Conservation (phyloP, 2,113 vertebrate genomes). For the Morone saxatilis region DNA sequence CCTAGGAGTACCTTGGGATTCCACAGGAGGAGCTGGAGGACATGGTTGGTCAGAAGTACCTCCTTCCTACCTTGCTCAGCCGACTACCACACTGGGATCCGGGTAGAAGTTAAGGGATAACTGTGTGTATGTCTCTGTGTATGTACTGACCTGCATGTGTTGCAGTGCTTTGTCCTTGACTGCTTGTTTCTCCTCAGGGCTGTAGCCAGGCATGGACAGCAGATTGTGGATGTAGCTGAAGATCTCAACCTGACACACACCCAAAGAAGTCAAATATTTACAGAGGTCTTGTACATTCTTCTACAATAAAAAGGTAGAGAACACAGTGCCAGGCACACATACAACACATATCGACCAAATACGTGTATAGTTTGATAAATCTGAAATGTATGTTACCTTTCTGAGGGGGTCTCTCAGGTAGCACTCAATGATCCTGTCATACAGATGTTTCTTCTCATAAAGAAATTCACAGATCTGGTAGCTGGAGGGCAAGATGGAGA, state of each 20-base stretch:
- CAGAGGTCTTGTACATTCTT: neutral
- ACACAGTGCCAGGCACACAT: neutral
- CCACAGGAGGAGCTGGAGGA: no score
- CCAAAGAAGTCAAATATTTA: neutral
- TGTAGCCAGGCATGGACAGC: slow-evolving; percentile 94
- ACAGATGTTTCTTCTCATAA: slow-evolving; percentile 93
- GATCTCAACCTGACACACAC: slow-evolving; percentile 88
- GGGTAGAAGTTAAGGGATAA: no score
- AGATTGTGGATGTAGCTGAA: slow-evolving; percentile 97
- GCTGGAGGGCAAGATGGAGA: slow-evolving; percentile 72
- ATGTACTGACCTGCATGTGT: slow-evolving; percentile 87
- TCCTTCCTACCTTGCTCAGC: no score
- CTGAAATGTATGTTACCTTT: slow-evolving; percentile 83
- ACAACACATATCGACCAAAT: neutral
- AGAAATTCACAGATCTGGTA: slow-evolving; percentile 99
- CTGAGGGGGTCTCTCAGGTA: slow-evolving; percentile 93
- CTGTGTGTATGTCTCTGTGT: neutral
- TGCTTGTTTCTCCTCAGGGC: slow-evolving; percentile 88
- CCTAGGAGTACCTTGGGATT: no score
- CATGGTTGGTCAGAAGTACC: no score
- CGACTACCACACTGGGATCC: no score
- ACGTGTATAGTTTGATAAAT: neutral
- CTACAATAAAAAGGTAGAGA: neutral
- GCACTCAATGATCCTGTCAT: slow-evolving; percentile 93
- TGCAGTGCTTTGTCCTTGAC: slow-evolving; percentile 90